These are phyloP conservation scores for Ochotona princeps DNA, from an alignment of 2,113 vertebrate species.

Conservation along the genomic window DNA sequence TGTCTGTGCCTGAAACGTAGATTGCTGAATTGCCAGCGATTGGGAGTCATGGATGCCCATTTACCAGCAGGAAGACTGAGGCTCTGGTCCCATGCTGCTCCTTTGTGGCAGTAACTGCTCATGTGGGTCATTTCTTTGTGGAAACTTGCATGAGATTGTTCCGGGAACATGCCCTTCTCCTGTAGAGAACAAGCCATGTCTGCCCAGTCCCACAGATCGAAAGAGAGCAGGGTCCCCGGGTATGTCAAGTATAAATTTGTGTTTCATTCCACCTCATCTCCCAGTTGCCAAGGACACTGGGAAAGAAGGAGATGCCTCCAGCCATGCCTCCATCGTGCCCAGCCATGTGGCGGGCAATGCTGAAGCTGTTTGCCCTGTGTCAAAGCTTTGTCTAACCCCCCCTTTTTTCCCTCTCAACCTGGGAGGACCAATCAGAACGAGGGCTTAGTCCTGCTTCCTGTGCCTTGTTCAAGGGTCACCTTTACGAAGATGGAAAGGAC, in stretches of 20 bases:
- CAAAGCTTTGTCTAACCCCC: not conserved
- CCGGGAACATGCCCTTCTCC: not conserved
- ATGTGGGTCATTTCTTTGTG: not conserved
- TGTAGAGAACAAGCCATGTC: not conserved
- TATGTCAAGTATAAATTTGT: accelerated
- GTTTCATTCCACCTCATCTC: accelerated
- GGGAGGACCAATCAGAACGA: not conserved
- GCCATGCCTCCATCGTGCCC: not conserved
- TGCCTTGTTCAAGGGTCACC: not conserved
- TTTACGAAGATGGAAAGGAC: not conserved
- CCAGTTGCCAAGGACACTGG: not conserved
- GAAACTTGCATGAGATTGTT: not conserved
- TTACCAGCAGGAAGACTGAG: not conserved
- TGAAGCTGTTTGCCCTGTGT: accelerated
- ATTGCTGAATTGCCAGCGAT: not conserved
- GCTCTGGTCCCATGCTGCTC: not conserved
- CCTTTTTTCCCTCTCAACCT: not conserved
- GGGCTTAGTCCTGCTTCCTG: not conserved
- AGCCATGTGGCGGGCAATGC: not conserved
- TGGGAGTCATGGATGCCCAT: not conserved
- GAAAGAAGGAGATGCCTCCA: too few species aligned
- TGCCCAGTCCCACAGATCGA: not conserved
- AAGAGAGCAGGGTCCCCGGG: accelerated
- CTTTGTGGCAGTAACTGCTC: not conserved
- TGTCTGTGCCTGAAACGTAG: not conserved